Base-by-base conservation (phyloP, 2,888 invertebrate genomes). In the Notodonta dromedarius region DNA sequence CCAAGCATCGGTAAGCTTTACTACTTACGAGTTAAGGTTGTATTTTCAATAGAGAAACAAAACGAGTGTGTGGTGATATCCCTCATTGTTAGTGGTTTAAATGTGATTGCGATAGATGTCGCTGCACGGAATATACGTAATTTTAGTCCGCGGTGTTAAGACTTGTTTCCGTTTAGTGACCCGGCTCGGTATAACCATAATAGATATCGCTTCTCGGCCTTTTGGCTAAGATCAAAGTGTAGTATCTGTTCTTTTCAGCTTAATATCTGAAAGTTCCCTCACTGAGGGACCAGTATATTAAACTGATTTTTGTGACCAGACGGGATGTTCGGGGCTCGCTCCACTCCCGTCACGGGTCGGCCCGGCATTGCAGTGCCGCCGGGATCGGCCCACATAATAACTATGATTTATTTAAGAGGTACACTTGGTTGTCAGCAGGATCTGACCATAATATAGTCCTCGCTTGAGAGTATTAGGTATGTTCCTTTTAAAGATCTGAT, bases 1-100 rank as follows among this genome's bases (percentile, higher is more conserved):
- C 65, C 92, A 93, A 66, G 91, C 92, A 2, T 93, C 93, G 54
- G 93, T 91, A 65, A 80, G 82, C 52, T 32, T 52, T 52, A 32
- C 13, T 0, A 9, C 13, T 32, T 12, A 50, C 7, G 8, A 16
- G 3, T 16, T 50, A 50, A 50, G 16, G 16, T 50, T 9, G 14
- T 8, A 50, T 11, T 16, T 50, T 50, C 4, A 50, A 16, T 50
- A 50, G 16, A 50, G 1, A 9, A 50, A 24, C 24, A 7, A 50
- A 6, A 14, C 14, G 9, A 8, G 5, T 16, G 0, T 16, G 0
- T 4, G 8, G 16, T 50, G 50, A 16, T 11, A 16, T 16, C 24
- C 24, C 2, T 24, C 16, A 50, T 8, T 16, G 14, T n/a, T 48
- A 4, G 50, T 32, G 24, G 52, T 53, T 35, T 12, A 12, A 0